phyloP scores from a whole-genome alignment of 2,113 vertebrate genomes.

The Promerops cafer region DNA sequence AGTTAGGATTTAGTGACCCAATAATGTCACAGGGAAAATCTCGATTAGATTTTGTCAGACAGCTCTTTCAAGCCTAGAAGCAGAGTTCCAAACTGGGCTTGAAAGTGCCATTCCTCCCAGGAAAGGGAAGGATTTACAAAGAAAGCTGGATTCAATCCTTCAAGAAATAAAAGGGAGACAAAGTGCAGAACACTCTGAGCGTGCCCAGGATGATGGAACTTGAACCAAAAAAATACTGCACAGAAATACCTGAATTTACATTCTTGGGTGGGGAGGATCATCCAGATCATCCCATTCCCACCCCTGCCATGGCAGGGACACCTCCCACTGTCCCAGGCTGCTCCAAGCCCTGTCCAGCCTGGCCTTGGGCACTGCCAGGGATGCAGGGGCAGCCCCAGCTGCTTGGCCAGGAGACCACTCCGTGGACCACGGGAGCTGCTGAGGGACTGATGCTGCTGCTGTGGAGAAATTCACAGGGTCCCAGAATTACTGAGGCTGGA shows the following conservation, averaged over 20 bases:
- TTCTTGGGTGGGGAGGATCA: neutral
- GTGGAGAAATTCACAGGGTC: neutral
- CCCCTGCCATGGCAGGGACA: neutral
- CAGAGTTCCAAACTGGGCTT: neutral
- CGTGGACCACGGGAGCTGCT: rapidly evolving
- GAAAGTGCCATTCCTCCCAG: neutral
- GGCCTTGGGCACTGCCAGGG: neutral
- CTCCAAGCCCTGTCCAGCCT: rapidly evolving
- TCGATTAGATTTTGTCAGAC: neutral
- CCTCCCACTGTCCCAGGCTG: rapidly evolving
- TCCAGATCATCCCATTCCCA: neutral
- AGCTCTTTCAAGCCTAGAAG: neutral
- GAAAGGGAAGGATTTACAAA: neutral
- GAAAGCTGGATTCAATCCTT: neutral
- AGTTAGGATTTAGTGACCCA: neutral
- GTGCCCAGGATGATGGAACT: neutral
- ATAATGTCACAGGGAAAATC: neutral
- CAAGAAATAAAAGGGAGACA: neutral
- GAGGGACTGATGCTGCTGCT: neutral
- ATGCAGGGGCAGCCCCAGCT: neutral
- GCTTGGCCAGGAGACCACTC: neutral
- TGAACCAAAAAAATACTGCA: neutral
- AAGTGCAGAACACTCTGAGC: neutral
- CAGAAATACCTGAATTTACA: neutral
- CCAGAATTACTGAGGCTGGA: neutral